These are phyloP conservation scores for Ambastaia sidthimunki DNA, from an alignment of 2,797 vertebrate species.

Conservation along the genomic window DNA sequence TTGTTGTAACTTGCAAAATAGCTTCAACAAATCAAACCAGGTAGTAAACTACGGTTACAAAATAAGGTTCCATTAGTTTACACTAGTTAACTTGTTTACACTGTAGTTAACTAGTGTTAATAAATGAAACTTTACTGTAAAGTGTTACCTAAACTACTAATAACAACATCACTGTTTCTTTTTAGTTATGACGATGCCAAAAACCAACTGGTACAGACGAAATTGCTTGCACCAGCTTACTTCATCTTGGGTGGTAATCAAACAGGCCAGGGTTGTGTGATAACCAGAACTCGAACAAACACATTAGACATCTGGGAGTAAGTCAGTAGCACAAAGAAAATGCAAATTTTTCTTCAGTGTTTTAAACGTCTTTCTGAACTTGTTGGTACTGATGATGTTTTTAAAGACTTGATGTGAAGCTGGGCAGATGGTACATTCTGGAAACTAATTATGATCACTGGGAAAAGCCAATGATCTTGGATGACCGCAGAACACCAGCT, in stretches of 20 bases:
- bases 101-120: no score
- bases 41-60: neutral
- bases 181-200: slow-evolving; percentile 92
- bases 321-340: slow-evolving; percentile 68
- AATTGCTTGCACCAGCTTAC: slow-evolving; percentile 92
- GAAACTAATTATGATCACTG: slow-evolving; percentile 98
- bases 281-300: slow-evolving; percentile 87
- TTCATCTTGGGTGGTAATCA: slow-evolving; percentile 94
- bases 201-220: slow-evolving; percentile 81
- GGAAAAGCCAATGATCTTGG: slow-evolving; percentile 88
- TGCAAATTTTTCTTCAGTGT: neutral
- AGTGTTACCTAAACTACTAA: no score
- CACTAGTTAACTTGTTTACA: no score
- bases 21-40: neutral
- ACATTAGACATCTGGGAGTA: slow-evolving; percentile 88
- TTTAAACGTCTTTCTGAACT: neutral
- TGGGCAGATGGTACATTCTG: slow-evolving; percentile 87
- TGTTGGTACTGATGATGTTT: neutral
- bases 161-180: neutral
- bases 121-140: no score
- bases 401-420: slow-evolving; percentile 83
- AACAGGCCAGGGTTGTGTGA: slow-evolving; percentile 91
- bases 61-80: neutral
- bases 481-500: slow-evolving; percentile 88
- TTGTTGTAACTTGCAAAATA: neutral